Evolutionary conservation across 2,888 invertebrate species (phyloP).

Genomic region (Cephus pulcher): DNA sequence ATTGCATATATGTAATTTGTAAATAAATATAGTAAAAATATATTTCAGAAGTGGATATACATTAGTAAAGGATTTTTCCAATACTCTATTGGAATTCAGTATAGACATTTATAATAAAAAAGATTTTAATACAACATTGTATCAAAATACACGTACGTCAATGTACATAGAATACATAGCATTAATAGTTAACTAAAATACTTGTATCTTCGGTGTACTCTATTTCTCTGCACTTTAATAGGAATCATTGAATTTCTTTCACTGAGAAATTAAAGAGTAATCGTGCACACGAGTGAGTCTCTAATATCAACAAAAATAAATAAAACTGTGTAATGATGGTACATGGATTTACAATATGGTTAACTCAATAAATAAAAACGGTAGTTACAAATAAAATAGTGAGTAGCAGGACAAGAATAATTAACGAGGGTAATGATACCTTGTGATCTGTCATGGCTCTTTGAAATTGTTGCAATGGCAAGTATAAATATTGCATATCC

Average conservation of each 20-base stretch:
- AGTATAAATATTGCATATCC: background rate
- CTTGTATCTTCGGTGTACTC: slow-evolving; percentile 24
- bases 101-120: slow-evolving; percentile 37
- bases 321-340: background rate
- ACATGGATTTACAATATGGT: background rate
- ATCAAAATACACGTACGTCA: slow-evolving; percentile 50
- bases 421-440: background rate
- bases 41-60: background rate
- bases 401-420: background rate
- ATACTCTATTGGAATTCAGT: background rate
- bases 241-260: slow-evolving; percentile 30
- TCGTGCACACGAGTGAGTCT: background rate
- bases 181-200: slow-evolving; percentile 27
- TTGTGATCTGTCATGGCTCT: background rate
- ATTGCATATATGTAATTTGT: background rate
- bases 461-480: background rate
- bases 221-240: slow-evolving; percentile 24
- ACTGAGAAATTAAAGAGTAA: background rate
- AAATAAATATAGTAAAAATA: background rate
- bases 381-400: background rate
- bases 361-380: background rate
- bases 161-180: slow-evolving; percentile 35
- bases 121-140: slow-evolving; percentile 42
- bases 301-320: background rate
- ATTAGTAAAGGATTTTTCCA: background rate